phyloP scores from a whole-genome alignment of 2,797 vertebrate genomes.

The Catamblyrhynchus diadema region DNA sequence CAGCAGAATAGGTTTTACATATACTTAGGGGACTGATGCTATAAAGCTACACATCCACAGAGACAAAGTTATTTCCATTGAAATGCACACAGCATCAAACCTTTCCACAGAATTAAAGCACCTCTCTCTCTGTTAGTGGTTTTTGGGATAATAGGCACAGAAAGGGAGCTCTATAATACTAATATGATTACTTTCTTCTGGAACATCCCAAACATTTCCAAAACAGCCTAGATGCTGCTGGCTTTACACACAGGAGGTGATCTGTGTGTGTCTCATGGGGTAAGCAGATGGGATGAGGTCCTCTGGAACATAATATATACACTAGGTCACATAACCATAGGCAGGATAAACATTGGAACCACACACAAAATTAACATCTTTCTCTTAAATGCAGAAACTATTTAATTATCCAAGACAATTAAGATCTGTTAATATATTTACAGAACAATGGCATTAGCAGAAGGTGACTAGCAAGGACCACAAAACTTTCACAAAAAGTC shows the following conservation, averaged over 20 bases:
- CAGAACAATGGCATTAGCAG: neutral
- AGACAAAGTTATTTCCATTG: conserved; percentile 30
- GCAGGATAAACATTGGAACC: neutral
- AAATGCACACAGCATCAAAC: neutral
- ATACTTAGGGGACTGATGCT: neutral
- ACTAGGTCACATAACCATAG: neutral
- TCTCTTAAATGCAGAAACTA: neutral
- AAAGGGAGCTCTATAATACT: neutral
- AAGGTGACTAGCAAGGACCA: neutral
- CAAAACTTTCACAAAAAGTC: neutral
- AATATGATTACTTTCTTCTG: neutral
- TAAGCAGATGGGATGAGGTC: neutral
- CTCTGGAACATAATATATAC: neutral
- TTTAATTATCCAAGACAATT: neutral
- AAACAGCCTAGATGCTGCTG: neutral
- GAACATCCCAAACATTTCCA: neutral
- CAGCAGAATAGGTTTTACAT: conserved; percentile 9
- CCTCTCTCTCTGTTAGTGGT: neutral
- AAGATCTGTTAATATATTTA: neutral
- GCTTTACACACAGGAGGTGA: neutral
- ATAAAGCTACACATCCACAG: conserved; percentile 24
- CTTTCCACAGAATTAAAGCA: neutral
- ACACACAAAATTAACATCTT: neutral
- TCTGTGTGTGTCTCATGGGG: neutral
- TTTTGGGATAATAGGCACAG: neutral